phyloP scores from a whole-genome alignment of 2,113 vertebrate genomes.

The Ctenodactylus gundi region DNA sequence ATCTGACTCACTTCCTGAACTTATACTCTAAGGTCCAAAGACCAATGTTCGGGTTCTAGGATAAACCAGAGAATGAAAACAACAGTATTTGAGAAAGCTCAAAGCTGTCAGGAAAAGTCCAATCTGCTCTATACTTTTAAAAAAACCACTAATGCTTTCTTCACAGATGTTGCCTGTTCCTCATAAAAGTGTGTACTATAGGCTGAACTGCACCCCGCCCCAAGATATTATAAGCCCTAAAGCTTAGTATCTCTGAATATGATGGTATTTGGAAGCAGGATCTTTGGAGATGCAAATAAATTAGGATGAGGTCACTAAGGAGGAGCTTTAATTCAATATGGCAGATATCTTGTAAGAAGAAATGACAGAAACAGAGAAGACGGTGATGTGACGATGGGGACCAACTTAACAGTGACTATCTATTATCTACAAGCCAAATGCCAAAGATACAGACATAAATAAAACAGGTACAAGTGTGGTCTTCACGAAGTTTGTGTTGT shows the following conservation, averaged over 20 bases:
- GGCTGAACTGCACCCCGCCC: neutral
- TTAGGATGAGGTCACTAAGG: neutral
- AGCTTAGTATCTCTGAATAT: neutral
- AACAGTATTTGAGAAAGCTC: neutral
- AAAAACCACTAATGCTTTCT: neutral
- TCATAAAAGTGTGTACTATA: neutral
- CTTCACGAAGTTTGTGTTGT: neutral
- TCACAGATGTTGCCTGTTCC: neutral
- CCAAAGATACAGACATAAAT: neutral
- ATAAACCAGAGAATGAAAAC: neutral
- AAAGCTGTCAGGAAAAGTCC: neutral
- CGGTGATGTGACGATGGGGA: neutral
- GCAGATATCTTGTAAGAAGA: neutral
- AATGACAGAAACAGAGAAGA: neutral
- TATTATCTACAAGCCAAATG: neutral
- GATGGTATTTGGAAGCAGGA: neutral
- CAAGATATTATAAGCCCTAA: neutral
- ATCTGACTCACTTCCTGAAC: neutral
- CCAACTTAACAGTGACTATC: neutral
- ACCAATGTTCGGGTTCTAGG: neutral
- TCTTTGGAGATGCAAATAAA: conserved; percentile 8
- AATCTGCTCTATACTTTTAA: neutral
- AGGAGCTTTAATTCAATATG: neutral
- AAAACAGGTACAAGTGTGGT: neutral
- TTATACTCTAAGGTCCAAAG: neutral